Conservation (phyloP, 1,140 invertebrate genomes). For the Sycophila sp. region DNA sequence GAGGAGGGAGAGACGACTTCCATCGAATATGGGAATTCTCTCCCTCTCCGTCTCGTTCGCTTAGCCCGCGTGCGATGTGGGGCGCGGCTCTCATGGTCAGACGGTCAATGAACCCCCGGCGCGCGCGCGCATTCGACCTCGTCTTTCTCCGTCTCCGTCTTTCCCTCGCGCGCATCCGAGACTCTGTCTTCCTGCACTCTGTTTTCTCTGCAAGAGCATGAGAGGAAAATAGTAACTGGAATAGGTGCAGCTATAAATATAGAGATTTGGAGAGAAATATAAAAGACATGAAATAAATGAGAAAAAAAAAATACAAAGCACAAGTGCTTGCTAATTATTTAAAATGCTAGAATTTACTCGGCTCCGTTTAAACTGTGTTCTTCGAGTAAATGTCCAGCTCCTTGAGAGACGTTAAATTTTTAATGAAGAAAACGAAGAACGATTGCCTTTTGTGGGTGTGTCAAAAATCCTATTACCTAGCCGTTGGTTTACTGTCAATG, state of each 20-base stretch:
- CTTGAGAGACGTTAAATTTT: no score
- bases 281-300: not conserved
- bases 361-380: no score
- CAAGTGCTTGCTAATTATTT: no score
- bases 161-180: not conserved
- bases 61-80: slow-evolving; percentile 47
- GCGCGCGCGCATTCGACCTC: slow-evolving; percentile 16
- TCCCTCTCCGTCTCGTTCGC: not conserved
- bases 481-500: not conserved
- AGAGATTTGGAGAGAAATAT: not conserved
- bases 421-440: no score
- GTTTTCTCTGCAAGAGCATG: no score
- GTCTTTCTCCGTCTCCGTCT: not conserved
- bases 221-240: no score
- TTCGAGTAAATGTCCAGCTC: no score
- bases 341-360: no score
- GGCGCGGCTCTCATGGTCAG: slow-evolving; percentile 62
- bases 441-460: no score
- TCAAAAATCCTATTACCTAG: no score
- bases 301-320: not conserved
- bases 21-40: slow-evolving; percentile 19
- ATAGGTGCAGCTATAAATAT: no score
- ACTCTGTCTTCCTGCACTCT: not conserved
- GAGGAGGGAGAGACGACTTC: not conserved
- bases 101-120: slow-evolving; percentile 57